Evolutionary conservation across 1,140 invertebrate species (phyloP).

Genomic region (Drosophila orosa): DNA sequence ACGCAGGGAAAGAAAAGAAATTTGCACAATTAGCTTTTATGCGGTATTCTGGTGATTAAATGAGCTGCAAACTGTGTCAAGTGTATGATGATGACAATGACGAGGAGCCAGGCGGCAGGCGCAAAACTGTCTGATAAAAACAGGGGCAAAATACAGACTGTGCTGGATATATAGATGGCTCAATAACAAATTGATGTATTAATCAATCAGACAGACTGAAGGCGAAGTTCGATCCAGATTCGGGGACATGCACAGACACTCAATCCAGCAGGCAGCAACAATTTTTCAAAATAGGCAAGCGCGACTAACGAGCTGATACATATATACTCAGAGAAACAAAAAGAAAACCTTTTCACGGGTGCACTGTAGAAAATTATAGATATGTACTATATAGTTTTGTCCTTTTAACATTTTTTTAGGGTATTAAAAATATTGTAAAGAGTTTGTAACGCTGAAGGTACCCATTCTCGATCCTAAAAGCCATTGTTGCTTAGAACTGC

Average conservation of each 20-base stretch:
- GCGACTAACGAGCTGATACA: constrained; percentile 53
- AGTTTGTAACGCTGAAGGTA: not conserved
- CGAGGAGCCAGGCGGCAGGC: constrained; percentile 3
- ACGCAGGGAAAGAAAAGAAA: constrained; percentile 35
- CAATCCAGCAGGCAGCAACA: constrained; percentile 35
- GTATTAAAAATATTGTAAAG: not conserved
- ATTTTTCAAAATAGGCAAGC: constrained; percentile 65
- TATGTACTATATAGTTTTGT: not conserved
- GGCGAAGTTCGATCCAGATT: constrained; percentile 36
- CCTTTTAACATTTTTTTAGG: not conserved
- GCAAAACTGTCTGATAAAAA: constrained; percentile 13
- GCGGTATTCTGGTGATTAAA: constrained; percentile 77
- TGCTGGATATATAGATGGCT: constrained; percentile 56
- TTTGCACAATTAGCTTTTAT: constrained; percentile 81
- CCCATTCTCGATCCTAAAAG: not conserved
- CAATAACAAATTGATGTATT: constrained; percentile 82
- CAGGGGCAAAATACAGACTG: constrained; percentile 1
- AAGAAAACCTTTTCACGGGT: constrained; percentile 9
- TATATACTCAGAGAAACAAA: constrained; percentile 2
- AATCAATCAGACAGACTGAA: constrained; percentile 70
- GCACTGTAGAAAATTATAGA: not conserved
- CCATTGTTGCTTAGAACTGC: not conserved
- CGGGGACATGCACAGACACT: constrained; percentile 20
- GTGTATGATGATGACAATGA: constrained; percentile 58
- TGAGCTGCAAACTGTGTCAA: constrained; percentile 80